Percentiles rank a stretch among this genome's conserved stretches.
phyloP scores from a whole-genome alignment of 2,113 vertebrate species.

The Odontophorus gujanensis region DNA sequence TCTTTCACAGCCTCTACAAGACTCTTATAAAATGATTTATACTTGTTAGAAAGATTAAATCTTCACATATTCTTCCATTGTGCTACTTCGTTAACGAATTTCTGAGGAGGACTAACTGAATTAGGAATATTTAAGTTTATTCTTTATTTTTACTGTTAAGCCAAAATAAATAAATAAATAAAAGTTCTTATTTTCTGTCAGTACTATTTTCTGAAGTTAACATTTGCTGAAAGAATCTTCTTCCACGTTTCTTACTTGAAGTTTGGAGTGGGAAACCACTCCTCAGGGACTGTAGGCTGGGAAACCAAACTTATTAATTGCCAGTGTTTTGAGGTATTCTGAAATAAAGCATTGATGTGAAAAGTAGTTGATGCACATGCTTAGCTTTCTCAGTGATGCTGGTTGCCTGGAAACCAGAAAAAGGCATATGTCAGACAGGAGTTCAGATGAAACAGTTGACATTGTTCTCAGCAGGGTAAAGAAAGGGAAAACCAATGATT shows the following conservation, averaged over 20 bases:
- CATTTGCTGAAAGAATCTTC: background rate
- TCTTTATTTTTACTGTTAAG: background rate
- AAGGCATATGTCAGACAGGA: conserved; percentile 32
- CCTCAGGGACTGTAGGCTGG: background rate
- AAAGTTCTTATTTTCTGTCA: background rate
- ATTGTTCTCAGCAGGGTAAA: conserved; percentile 40
- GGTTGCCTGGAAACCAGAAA: conserved; percentile 43
- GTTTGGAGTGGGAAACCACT: background rate
- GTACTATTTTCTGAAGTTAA: background rate
- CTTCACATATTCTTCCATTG: background rate
- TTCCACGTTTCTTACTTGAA: background rate
- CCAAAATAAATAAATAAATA: background rate
- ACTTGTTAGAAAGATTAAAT: background rate
- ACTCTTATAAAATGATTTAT: background rate
- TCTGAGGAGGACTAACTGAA: background rate
- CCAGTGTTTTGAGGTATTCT: background rate
- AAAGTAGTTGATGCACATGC: background rate
- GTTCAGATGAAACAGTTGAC: conserved; percentile 39
- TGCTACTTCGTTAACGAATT: background rate
- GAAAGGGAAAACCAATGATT: conserved; percentile 12
- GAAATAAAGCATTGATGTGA: conserved; percentile 1
- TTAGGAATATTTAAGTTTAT: background rate
- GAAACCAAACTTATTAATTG: conserved; percentile 19
- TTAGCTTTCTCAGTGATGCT: background rate
- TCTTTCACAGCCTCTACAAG: background rate